Percentiles rank a stretch among this genome's conserved stretches.
Evolutionary conservation across 2,113 vertebrate species (phyloP).

Genomic region (Anolis sagrei): DNA sequence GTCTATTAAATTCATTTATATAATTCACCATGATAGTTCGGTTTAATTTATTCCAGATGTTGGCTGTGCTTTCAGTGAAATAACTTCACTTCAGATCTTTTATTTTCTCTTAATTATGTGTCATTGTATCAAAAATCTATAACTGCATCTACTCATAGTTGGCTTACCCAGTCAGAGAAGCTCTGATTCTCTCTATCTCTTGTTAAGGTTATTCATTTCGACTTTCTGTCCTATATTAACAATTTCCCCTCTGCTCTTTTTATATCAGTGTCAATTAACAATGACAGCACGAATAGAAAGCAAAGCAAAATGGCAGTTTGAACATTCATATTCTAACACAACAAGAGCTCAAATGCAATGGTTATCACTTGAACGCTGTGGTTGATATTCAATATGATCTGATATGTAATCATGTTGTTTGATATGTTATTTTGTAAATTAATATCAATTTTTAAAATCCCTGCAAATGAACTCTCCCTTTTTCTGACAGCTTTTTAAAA

Average conservation of each 20-base stretch:
- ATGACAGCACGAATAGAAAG: neutral
- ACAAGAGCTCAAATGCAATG: neutral
- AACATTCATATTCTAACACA: neutral
- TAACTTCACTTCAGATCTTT: conserved; percentile 19
- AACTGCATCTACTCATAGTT: neutral
- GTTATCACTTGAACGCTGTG: neutral
- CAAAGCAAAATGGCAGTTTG: neutral
- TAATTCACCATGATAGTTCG: conserved; percentile 23
- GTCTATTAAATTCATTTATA: conserved; percentile 10
- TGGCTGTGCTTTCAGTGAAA: conserved; percentile 27
- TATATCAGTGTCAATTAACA: neutral
- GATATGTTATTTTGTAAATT: too few species aligned
- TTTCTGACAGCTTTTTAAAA: neutral
- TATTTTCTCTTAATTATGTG: conserved; percentile 10
- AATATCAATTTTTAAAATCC: too few species aligned
- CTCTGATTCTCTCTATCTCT: neutral
- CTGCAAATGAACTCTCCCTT: too few species aligned
- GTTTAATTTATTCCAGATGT: conserved; percentile 27
- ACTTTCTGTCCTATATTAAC: neutral
- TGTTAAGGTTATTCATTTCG: neutral
- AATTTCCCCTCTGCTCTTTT: neutral
- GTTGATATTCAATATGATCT: neutral
- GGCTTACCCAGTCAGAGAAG: neutral
- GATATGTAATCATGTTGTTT: neutral
- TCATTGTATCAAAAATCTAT: conserved; percentile 1